Evolutionary conservation across 2,888 invertebrate species (phyloP), one percentile per base, ranked within the genome.

Genomic region (Oscheius myriophilus): DNA sequence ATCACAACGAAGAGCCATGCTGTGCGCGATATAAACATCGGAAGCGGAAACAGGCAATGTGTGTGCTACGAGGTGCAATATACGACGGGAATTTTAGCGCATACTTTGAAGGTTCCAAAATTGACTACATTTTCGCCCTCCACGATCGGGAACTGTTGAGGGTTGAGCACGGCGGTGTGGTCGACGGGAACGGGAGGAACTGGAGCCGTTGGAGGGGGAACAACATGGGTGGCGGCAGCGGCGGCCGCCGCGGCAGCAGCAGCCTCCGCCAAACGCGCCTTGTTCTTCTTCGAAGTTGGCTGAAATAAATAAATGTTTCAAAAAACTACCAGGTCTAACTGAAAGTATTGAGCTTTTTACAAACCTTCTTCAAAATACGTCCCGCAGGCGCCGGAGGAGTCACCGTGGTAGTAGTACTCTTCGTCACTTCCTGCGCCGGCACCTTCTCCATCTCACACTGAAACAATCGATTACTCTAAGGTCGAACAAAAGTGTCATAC

Each of bases 281-380:
- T 49, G 18, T 49, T 49, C 49, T 49, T 49, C 11, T 49, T 49
- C 49, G 49, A 49, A 2, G 49, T 49, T 3, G 49, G 18, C 49
- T 49, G 21, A 49, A 49, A 49, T 4, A 6, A 21, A 3, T 21
- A 2, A 18, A 18, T 3, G 45, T 16, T 43, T 18, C 2, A 6
- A 18, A 49, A 21, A 18, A n/a, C 2, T 3, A 49, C 3, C n/a
- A n/a, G 9, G 11, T 6, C 2, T 6, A 18, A 49, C 49, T 18
- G 6, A 49, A 49, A 49, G 3, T 3, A 4, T n/a, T 49, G 11
- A 6, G 9, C 33, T 6, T 6, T 6, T 6, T 33, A 33, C 33
- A 33, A 33, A 33, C 33, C 33, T 54, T 54, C 18, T 54, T 54
- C n/a, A 54, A n/a, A 9, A 54, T n/a, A 16, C 54, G 26, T 9